Evolutionary conservation across 1,140 invertebrate genomes (phyloP).

Genomic region (Whitmania pigra): DNA sequence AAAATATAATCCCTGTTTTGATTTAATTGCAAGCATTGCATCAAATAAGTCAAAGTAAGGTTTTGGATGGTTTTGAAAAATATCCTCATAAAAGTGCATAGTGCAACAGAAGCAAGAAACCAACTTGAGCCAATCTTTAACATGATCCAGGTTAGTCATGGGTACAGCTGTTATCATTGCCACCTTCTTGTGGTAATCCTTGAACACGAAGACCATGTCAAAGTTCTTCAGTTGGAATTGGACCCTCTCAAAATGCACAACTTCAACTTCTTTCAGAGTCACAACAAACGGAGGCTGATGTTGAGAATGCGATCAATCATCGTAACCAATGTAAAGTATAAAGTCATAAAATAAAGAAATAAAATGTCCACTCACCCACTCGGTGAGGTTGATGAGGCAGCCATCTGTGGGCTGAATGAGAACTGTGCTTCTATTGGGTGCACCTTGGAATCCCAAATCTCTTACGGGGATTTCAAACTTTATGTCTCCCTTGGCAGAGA

Average conservation of each 20-base stretch:
- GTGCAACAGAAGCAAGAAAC: slow-evolving; percentile 29
- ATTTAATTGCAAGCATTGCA: no score
- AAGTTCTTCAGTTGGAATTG: slow-evolving; percentile 98
- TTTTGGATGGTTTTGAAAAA: no score
- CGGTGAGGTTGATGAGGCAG: slow-evolving; percentile 88
- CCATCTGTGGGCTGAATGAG: slow-evolving; percentile 90
- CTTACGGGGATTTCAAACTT: slow-evolving; percentile 98
- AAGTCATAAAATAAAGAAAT: no score
- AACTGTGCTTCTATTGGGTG: slow-evolving; percentile 90
- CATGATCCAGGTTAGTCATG: slow-evolving; percentile 95
- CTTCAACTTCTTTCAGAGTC: slow-evolving; percentile 87
- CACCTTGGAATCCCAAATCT: slow-evolving; percentile 91
- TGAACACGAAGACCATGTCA: slow-evolving; percentile 99
- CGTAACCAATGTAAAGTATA: no score
- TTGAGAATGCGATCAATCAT: slow-evolving; percentile 20
- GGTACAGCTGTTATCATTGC: slow-evolving; percentile 95
- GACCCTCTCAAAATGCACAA: slow-evolving; percentile 97
- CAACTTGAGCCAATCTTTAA: slow-evolving; percentile 97
- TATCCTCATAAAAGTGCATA: no score
- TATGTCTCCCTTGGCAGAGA: slow-evolving; percentile 84
- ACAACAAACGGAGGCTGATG: slow-evolving; percentile 88
- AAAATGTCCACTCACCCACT: slow-evolving; percentile 60
- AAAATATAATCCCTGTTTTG: no score
- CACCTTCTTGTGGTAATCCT: slow-evolving; percentile 86
- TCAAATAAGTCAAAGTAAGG: no score